These are phyloP conservation scores for Xiphophorus couchianus DNA, from an alignment of 2,113 vertebrate species.

Conservation along the genomic window DNA sequence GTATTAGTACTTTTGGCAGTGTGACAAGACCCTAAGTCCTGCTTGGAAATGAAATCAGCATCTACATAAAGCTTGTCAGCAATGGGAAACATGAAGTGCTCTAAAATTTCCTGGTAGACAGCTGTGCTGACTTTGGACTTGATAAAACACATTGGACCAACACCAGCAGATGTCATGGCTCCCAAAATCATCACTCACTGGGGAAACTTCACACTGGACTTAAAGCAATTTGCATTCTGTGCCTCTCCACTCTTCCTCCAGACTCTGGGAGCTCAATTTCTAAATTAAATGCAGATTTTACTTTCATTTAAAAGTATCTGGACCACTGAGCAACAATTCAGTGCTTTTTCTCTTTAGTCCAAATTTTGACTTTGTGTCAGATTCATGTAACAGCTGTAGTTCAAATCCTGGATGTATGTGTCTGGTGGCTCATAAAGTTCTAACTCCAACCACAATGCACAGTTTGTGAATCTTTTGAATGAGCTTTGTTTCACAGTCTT, in stretches of 20 bases:
- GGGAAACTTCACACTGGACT: background rate
- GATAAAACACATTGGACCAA: background rate
- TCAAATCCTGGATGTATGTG: background rate
- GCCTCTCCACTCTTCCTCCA: background rate
- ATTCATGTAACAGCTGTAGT: background rate
- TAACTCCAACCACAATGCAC: no score
- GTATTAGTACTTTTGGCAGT: background rate
- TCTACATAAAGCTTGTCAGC: background rate
- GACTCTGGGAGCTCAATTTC: background rate
- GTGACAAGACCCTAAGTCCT: no score
- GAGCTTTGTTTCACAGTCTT: background rate
- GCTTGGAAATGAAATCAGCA: no score
- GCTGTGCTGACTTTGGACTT: background rate
- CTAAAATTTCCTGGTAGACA: background rate
- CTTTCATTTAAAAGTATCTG: background rate
- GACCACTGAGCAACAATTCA: background rate
- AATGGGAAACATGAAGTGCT: background rate
- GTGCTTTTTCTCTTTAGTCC: background rate
- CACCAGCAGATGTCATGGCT: background rate
- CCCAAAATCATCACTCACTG: background rate
- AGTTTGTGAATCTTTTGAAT: background rate
- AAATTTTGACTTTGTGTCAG: background rate
- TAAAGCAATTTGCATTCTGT: background rate
- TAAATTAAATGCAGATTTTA: background rate
- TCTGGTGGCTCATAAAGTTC: no score